Conservation (phyloP, 1,140 invertebrate genomes). For the Palaemon carinicauda region DNA sequence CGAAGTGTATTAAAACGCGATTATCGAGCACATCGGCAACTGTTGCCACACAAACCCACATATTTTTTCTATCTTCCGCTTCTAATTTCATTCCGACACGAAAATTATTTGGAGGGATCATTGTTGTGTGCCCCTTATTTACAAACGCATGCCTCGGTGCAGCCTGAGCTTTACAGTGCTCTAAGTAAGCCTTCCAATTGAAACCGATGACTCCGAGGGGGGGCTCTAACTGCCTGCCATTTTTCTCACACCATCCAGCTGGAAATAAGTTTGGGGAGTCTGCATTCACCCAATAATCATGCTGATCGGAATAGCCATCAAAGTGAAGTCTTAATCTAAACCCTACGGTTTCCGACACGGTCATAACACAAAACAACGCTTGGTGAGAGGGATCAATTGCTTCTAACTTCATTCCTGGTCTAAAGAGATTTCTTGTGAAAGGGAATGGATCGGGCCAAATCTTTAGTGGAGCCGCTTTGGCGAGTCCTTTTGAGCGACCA, state of each 20-base stretch:
- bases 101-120: slow-evolving; percentile 67
- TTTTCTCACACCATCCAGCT: slow-evolving; percentile 90
- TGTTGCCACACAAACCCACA: slow-evolving; percentile 83
- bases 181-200: slow-evolving; percentile 86
- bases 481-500: slow-evolving; percentile 65
- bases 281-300: slow-evolving; percentile 94
- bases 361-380: slow-evolving; percentile 86
- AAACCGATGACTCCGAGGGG: slow-evolving; percentile 81
- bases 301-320: slow-evolving; percentile 87
- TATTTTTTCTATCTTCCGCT: slow-evolving; percentile 92
- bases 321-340: slow-evolving; percentile 87
- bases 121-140: slow-evolving; percentile 65
- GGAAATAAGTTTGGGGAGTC: slow-evolving; percentile 92
- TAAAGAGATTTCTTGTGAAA: slow-evolving; percentile 68
- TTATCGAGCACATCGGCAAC: slow-evolving; percentile 66
- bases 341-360: slow-evolving; percentile 81
- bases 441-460: slow-evolving; percentile 82
- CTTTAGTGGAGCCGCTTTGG: slow-evolving; percentile 78
- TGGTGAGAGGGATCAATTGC: slow-evolving; percentile 93
- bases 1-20: slow-evolving; percentile 90
- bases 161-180: slow-evolving; percentile 76
- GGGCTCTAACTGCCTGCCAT: slow-evolving; percentile 76
- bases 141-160: slow-evolving; percentile 82
- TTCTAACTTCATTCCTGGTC: slow-evolving; percentile 89
- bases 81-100: slow-evolving; percentile 92